Evolutionary conservation across 2,888 invertebrate species (phyloP).

Genomic region (Theretra japonica): DNA sequence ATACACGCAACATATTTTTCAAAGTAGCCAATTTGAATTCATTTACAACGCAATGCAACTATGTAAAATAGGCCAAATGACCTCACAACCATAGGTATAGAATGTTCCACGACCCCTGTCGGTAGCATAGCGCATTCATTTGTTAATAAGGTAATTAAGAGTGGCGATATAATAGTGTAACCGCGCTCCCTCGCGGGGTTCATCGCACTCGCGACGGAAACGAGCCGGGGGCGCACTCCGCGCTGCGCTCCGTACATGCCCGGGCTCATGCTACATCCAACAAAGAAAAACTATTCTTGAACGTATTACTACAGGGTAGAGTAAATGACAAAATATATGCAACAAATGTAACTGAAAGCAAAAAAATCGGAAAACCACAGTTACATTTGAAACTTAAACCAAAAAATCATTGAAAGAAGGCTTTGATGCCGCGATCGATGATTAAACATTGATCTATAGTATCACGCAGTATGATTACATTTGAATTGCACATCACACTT

Average conservation of each 20-base stretch:
- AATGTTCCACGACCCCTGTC: not conserved
- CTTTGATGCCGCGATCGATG: too few relatives aligned
- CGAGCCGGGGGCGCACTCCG: conserved; percentile 43
- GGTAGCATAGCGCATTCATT: conserved; percentile 38
- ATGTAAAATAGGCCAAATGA: not conserved
- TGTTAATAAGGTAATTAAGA: conserved; percentile 57
- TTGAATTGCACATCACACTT: too few relatives aligned
- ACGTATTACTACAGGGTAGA: conserved; percentile 23
- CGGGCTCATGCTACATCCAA: conserved; percentile 40
- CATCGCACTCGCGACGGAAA: conserved; percentile 51
- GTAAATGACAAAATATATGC: not conserved
- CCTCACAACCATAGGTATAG: not conserved
- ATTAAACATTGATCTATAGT: too few relatives aligned
- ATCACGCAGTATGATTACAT: too few relatives aligned
- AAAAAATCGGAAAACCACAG: too few relatives aligned
- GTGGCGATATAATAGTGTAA: conserved; percentile 47
- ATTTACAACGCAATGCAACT: too few relatives aligned
- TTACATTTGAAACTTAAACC: too few relatives aligned
- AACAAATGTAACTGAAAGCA: too few relatives aligned
- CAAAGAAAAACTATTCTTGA: conserved; percentile 49
- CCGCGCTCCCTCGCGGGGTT: conserved; percentile 42
- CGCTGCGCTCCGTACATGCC: conserved; percentile 28
- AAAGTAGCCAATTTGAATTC: too few relatives aligned
- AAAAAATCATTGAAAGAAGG: too few relatives aligned
- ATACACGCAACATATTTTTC: too few relatives aligned